Conservation (phyloP, 2,113 vertebrate species). For the Daboia siamensis region DNA sequence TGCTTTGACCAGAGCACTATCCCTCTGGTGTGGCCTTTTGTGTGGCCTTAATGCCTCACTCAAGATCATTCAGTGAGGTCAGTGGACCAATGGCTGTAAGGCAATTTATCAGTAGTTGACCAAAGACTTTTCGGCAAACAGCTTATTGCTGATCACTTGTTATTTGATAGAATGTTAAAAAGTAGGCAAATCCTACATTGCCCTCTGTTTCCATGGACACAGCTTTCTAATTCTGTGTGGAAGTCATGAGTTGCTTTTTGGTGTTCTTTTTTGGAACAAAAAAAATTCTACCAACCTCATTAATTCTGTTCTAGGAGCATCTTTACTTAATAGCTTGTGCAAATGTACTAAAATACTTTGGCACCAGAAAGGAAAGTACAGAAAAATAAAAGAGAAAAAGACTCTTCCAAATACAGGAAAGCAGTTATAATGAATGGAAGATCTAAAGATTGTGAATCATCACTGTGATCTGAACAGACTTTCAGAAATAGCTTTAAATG, state of each 20-base stretch:
- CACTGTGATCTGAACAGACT: not conserved
- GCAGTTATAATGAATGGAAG: slow-evolving; percentile 32
- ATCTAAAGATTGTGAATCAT: slow-evolving; percentile 41
- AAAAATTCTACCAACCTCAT: slow-evolving; percentile 63
- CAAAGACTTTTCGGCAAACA: not conserved
- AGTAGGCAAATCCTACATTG: slow-evolving; percentile 59
- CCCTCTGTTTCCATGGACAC: slow-evolving; percentile 78
- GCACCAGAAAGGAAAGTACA: slow-evolving; percentile 49
- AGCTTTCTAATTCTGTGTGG: slow-evolving; percentile 66
- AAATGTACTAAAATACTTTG: slow-evolving; percentile 60
- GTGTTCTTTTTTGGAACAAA: not conserved
- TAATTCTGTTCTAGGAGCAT: slow-evolving; percentile 63
- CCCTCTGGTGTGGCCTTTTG: not conserved
- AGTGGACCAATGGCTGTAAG: not conserved
- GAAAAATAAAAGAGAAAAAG: slow-evolving; percentile 46
- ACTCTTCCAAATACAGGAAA: slow-evolving; percentile 34
- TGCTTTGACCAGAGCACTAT: not conserved
- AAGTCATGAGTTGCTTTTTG: slow-evolving; percentile 37
- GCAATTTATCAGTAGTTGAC: not conserved
- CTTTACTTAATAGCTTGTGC: slow-evolving; percentile 56
- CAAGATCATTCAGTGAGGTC: not conserved
- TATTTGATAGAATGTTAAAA: slow-evolving; percentile 37
- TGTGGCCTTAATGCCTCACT: not conserved
- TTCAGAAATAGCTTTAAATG: not conserved
- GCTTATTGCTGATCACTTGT: slow-evolving; percentile 51